Evolutionary conservation across 2,113 vertebrate genomes (phyloP).

Genomic region (Hippocampus barbouri): DNA sequence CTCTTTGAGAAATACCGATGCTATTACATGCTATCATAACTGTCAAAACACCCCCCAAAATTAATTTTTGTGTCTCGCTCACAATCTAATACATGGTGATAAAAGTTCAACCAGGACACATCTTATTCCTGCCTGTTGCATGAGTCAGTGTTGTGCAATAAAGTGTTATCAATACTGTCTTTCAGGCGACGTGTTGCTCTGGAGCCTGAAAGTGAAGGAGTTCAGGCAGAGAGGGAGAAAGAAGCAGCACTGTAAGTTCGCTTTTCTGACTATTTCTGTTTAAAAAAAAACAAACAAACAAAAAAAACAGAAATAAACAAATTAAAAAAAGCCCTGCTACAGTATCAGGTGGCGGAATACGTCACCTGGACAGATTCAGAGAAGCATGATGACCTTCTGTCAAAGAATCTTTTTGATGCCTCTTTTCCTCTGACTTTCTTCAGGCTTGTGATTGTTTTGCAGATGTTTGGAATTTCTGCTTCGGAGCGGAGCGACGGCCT

Average conservation of each 20-base stretch:
- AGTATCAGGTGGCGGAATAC: too few relatives aligned
- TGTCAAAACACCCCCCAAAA: too few relatives aligned
- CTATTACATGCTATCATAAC: too few relatives aligned
- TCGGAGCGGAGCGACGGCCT: constrained; percentile 84
- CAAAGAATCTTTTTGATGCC: neutral
- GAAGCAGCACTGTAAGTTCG: constrained; percentile 89
- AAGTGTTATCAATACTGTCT: too few relatives aligned
- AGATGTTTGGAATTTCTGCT: constrained; percentile 95
- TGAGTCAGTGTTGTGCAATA: neutral
- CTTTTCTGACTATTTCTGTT: too few relatives aligned
- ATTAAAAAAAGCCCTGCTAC: too few relatives aligned
- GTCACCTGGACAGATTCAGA: neutral
- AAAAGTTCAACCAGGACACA: neutral
- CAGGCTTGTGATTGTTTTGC: constrained; percentile 15
- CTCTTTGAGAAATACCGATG: too few relatives aligned
- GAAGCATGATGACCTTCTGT: too few relatives aligned
- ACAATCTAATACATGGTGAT: neutral
- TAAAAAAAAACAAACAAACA: too few relatives aligned
- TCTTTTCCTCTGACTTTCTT: neutral
- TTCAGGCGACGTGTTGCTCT: constrained; percentile 84
- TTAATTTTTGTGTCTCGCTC: neutral
- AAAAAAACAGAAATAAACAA: too few relatives aligned
- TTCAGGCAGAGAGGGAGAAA: constrained; percentile 86
- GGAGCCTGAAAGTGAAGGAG: constrained; percentile 87
- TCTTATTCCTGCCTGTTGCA: neutral